phyloP scores from a whole-genome alignment of 30 jellyfish, hydroid and myxozoan species.

The Clytia hemisphaerica region DNA sequence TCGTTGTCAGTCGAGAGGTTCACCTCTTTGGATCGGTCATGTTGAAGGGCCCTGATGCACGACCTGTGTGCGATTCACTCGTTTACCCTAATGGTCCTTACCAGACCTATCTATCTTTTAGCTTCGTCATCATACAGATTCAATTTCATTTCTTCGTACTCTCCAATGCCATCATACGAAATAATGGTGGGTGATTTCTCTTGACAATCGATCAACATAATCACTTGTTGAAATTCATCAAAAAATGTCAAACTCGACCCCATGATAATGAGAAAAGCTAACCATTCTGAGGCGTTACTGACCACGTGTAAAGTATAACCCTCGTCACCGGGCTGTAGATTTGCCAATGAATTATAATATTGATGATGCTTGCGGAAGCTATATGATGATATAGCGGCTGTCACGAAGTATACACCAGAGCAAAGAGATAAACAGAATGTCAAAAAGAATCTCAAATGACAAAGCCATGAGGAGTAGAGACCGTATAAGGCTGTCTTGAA shows the following conservation, averaged over 20 bases:
- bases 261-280: constrained; percentile 42
- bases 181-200: constrained; percentile 43
- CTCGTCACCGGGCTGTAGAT: constrained; percentile 68
- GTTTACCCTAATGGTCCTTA: no score
- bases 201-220: constrained; percentile 44
- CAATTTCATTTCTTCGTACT: constrained; percentile 33
- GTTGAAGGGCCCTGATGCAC: no score
- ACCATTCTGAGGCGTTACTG: constrained; percentile 75
- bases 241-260: constrained; percentile 52
- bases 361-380: constrained; percentile 28
- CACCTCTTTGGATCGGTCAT: no score
- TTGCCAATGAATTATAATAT: constrained; percentile 6
- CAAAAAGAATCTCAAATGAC: constrained; percentile 57
- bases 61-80: no score
- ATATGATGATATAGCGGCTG: constrained; percentile 43
- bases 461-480: constrained; percentile 37
- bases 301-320: constrained; percentile 64
- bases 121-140: no score
- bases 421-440: constrained; percentile 34
- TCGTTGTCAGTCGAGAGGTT: no score
- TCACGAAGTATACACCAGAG: constrained; percentile 44
- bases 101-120: no score
- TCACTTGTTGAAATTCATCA: constrained; percentile 67
- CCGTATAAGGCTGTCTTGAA: constrained; percentile 58
- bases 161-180: constrained; percentile 58